Conservation (phyloP, 2,113 vertebrate species). For the Tympanuchus pallidicinctus region DNA sequence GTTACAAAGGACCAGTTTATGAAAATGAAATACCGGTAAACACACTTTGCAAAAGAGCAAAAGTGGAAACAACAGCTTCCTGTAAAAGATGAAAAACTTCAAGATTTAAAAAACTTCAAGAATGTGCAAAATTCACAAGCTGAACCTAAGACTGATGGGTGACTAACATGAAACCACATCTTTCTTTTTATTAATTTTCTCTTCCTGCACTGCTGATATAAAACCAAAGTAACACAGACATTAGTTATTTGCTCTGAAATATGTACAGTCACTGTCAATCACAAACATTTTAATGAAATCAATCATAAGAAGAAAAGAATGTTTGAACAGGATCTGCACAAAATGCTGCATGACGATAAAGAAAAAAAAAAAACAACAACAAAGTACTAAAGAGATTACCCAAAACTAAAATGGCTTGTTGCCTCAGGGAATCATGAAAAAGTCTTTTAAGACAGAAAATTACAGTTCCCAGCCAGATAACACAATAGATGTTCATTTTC, state of each 20-base stretch:
- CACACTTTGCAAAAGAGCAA: not conserved
- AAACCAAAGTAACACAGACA: not conserved
- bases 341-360: not conserved
- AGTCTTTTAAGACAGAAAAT: not conserved
- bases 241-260: not conserved
- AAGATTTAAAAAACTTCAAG: not conserved
- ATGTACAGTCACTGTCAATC: not conserved
- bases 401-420: slow-evolving; percentile 17
- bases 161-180: not conserved
- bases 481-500: not conserved
- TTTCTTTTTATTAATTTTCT: not conserved
- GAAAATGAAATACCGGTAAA: not conserved
- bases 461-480: not conserved
- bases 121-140: not conserved
- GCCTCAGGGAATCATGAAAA: not conserved
- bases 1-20: not conserved
- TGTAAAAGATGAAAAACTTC: not conserved
- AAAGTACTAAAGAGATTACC: slow-evolving; percentile 1
- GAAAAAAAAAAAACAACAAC: not conserved
- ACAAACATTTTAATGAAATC: not conserved
- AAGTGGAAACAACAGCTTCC: not conserved
- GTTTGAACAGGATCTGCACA: not conserved
- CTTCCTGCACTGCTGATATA: not conserved
- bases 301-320: not conserved
- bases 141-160: not conserved